Evolutionary conservation across 2,113 vertebrate species (phyloP).

Genomic region (Cheirogaleus medius): DNA sequence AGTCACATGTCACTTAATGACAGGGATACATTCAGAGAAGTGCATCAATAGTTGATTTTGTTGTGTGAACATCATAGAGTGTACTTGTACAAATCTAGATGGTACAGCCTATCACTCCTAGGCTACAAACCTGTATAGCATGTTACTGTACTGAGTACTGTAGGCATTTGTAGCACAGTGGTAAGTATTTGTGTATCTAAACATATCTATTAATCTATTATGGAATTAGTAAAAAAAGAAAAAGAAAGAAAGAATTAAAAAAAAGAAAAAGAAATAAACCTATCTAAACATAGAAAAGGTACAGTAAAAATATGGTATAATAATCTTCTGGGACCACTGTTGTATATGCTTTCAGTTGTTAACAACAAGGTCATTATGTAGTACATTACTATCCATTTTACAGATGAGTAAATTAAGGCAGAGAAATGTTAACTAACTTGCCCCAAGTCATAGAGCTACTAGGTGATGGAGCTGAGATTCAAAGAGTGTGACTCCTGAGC

Average conservation of each 20-base stretch:
- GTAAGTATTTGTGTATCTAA: background rate
- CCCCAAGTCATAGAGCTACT: background rate
- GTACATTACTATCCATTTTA: background rate
- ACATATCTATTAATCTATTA: too few species aligned
- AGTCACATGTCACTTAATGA: background rate
- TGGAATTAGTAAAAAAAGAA: too few species aligned
- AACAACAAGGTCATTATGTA: background rate
- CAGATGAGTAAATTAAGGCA: background rate
- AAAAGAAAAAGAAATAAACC: background rate
- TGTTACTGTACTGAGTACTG: background rate
- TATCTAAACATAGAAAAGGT: background rate
- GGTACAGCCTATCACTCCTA: background rate
- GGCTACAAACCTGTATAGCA: background rate
- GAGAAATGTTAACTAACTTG: background rate
- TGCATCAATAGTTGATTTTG: background rate
- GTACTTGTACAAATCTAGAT: background rate
- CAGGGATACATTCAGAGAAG: background rate
- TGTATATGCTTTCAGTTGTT: background rate
- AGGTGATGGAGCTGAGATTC: background rate
- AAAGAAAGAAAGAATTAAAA: too few species aligned
- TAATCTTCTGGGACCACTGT: background rate
- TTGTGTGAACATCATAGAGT: background rate
- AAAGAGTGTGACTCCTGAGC: background rate
- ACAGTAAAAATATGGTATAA: background rate
- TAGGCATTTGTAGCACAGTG: background rate